Evolutionary conservation across 2,888 invertebrate species (phyloP).

Genomic region (Gnatocerus cornutus): DNA sequence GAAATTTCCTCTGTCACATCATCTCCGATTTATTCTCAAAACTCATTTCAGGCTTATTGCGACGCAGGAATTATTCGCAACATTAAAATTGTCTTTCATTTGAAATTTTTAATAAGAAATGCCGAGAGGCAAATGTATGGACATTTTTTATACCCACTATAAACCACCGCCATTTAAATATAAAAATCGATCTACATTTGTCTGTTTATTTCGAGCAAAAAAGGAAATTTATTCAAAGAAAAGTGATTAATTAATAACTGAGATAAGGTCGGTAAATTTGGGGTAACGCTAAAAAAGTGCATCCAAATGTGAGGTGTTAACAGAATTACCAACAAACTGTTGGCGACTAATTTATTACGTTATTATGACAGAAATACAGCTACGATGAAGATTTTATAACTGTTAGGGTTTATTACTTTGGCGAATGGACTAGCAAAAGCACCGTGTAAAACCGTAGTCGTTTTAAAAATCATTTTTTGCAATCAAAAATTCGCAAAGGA

Average conservation of each 20-base stretch:
- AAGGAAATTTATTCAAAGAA: no score
- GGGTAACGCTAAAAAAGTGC: no score
- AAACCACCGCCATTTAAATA: neutral
- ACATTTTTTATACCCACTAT: conserved; percentile 24
- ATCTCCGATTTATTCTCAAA: conserved; percentile 47
- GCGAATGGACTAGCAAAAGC: neutral
- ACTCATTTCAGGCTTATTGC: conserved; percentile 37
- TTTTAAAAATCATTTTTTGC: no score
- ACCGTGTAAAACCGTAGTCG: neutral
- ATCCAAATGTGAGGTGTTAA: no score
- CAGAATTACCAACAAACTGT: conserved; percentile 5
- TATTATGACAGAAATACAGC: conserved; percentile 13
- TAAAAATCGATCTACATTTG: neutral
- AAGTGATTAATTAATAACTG: no score
- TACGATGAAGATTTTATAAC: conserved; percentile 16
- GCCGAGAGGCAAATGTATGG: conserved; percentile 12
- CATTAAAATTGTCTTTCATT: conserved; percentile 38
- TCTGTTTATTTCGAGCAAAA: no score
- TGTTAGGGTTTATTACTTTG: neutral
- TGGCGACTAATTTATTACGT: conserved; percentile 18
- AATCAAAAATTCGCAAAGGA: no score
- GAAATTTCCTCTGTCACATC: conserved; percentile 15
- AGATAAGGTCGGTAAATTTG: no score
- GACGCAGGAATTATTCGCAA: conserved; percentile 29
- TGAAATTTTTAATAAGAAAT: conserved; percentile 37